phyloP scores from a whole-genome alignment of 2,888 invertebrate species.

The Drosophila borealis region DNA sequence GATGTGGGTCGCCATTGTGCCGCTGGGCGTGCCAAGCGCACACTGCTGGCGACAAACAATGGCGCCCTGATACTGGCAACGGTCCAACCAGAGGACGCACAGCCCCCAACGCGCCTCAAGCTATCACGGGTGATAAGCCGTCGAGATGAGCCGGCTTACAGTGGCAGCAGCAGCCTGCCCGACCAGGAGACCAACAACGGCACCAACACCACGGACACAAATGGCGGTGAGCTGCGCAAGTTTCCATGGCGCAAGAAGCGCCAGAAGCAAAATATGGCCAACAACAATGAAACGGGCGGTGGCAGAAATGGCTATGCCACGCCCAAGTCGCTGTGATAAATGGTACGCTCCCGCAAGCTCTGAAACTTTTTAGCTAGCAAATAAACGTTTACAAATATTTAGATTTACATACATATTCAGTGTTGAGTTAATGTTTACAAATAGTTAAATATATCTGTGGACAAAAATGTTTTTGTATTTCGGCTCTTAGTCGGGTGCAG shows the following conservation, averaged over 20 bases:
- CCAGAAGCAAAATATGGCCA: conserved; percentile 53
- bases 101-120: conserved; percentile 65
- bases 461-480: not conserved
- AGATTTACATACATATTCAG: not conserved
- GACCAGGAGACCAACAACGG: conserved; percentile 49
- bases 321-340: conserved; percentile 71
- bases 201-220: not conserved
- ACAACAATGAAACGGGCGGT: conserved; percentile 28
- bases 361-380: conserved; percentile 3
- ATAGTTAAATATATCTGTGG: conserved; percentile 1
- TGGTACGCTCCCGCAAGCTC: conserved; percentile 10
- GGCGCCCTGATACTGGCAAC: conserved; percentile 61
- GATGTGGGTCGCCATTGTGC: conserved; percentile 35
- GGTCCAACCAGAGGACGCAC: conserved; percentile 42
- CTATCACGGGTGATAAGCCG: conserved; percentile 80
- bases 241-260: conserved; percentile 71
- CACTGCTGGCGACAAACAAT: conserved; percentile 68
- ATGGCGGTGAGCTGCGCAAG: conserved; percentile 41
- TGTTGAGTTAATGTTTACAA: conserved; percentile 14
- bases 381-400: conserved; percentile 16
- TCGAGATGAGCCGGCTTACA: conserved; percentile 61
- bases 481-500: too few species aligned
- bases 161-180: conserved; percentile 66
- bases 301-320: conserved; percentile 56
- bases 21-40: conserved; percentile 62